phyloP scores from a whole-genome alignment of 2,113 vertebrate genomes.

The Rhinogobius similis region DNA sequence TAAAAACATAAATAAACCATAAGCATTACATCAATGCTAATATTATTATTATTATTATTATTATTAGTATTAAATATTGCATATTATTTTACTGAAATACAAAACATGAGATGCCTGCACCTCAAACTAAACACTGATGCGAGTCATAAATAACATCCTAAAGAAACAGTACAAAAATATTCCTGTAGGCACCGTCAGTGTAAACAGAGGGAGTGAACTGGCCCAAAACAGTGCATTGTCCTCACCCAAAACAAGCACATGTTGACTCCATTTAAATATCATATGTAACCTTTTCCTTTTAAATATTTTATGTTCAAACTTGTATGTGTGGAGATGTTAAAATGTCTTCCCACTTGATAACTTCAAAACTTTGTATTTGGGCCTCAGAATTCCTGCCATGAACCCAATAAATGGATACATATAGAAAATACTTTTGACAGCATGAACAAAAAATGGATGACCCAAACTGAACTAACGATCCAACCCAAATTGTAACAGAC shows the following conservation, averaged over 20 bases:
- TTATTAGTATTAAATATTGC: slow-evolving; percentile 60
- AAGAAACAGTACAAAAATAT: slow-evolving; percentile 45
- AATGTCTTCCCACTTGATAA: too few relatives aligned
- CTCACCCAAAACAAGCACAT: background rate
- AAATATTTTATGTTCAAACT: background rate
- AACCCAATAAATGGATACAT: too few relatives aligned
- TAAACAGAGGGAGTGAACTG: slow-evolving; percentile 52
- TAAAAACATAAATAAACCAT: slow-evolving; percentile 57
- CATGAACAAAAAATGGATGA: too few relatives aligned
- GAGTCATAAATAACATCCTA: slow-evolving; percentile 63
- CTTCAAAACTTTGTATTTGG: too few relatives aligned
- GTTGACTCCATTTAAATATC: background rate
- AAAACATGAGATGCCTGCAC: slow-evolving; percentile 56
- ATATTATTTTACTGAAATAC: slow-evolving; percentile 22
- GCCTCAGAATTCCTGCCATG: too few relatives aligned
- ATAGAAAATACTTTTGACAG: too few relatives aligned
- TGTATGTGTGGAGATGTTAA: too few relatives aligned
- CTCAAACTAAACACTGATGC: slow-evolving; percentile 36
- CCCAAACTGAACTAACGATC: too few relatives aligned
- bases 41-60: slow-evolving; percentile 30
- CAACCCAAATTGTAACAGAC: too few relatives aligned
- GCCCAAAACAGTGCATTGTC: slow-evolving; percentile 33
- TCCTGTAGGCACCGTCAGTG: slow-evolving; percentile 40
- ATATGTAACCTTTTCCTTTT: background rate
- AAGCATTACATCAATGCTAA: slow-evolving; percentile 30